phyloP scores from a whole-genome alignment of 2,888 invertebrate genomes.

The Hipparchia semele region DNA sequence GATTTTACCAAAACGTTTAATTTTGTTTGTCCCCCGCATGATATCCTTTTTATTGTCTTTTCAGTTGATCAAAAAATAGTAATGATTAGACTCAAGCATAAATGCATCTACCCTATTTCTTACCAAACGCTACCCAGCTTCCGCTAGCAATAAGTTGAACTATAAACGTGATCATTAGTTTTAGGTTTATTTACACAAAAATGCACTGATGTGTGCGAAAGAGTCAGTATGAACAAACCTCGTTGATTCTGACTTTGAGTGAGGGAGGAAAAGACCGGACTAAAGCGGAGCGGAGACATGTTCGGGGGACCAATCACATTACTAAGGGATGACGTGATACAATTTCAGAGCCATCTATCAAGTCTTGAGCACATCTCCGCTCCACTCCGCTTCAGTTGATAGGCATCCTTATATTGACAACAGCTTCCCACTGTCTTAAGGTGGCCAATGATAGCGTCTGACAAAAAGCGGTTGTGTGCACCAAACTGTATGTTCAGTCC shows the following conservation, averaged over 20 bases:
- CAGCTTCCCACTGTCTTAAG: no score
- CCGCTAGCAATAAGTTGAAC: constrained; percentile 27
- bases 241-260: background rate
- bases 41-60: no score
- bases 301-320: no score
- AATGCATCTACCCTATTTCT: constrained; percentile 15
- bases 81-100: background rate
- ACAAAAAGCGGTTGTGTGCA: background rate
- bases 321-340: no score
- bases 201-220: background rate
- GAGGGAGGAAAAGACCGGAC: background rate
- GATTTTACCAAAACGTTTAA: background rate
- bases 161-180: background rate
- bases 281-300: no score
- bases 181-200: constrained; percentile 13
- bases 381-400: no score
- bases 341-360: no score
- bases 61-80: no score
- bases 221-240: background rate
- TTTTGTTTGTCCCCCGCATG: background rate
- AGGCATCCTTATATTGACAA: background rate
- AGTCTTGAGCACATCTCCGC: no score
- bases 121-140: constrained; percentile 24
- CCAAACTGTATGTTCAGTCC: background rate
- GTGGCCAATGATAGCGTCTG: background rate